These are phyloP conservation scores for Busseola fusca DNA, from an alignment of 2,888 invertebrate genomes.

Conservation along the genomic window DNA sequence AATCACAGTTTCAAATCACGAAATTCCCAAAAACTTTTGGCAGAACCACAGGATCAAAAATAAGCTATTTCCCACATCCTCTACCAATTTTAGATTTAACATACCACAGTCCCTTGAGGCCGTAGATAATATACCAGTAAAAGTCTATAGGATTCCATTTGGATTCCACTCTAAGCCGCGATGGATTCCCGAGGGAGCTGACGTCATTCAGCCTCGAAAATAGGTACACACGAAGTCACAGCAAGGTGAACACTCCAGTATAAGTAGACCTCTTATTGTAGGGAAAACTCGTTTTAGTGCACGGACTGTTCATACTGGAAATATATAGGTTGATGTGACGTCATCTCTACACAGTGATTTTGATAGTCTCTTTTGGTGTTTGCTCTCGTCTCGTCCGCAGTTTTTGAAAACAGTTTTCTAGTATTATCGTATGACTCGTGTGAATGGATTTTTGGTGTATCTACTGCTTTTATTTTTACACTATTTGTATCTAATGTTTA, in stretches of 20 bases:
- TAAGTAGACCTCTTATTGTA: background rate
- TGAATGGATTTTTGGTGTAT: background rate
- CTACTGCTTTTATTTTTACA: background rate
- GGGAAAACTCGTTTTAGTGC: background rate
- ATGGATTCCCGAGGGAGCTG: constrained; percentile 55
- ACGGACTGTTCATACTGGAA: background rate
- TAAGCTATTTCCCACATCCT: constrained; percentile 41
- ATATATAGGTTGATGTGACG: background rate
- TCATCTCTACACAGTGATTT: constrained; percentile 16
- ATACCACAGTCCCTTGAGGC: constrained; percentile 49
- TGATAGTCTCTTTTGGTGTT: constrained; percentile 32
- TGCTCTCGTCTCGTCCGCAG: constrained; percentile 6
- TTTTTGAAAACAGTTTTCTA: constrained; percentile 9
- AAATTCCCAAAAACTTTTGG: constrained; percentile 23
- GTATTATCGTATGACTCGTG: background rate
- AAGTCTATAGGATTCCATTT: constrained; percentile 61
- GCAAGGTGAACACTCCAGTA: background rate
- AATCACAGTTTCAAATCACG: background rate
- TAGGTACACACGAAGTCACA: constrained; percentile 30
- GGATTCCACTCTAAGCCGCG: constrained; percentile 56
- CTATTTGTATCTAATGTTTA: background rate
- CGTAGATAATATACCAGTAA: constrained; percentile 56
- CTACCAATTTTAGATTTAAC: constrained; percentile 59
- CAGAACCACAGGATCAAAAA: constrained; percentile 25
- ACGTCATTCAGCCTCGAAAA: constrained; percentile 60